phyloP scores from a whole-genome alignment of 2,797 vertebrate species.

The Erethizon dorsatum region DNA sequence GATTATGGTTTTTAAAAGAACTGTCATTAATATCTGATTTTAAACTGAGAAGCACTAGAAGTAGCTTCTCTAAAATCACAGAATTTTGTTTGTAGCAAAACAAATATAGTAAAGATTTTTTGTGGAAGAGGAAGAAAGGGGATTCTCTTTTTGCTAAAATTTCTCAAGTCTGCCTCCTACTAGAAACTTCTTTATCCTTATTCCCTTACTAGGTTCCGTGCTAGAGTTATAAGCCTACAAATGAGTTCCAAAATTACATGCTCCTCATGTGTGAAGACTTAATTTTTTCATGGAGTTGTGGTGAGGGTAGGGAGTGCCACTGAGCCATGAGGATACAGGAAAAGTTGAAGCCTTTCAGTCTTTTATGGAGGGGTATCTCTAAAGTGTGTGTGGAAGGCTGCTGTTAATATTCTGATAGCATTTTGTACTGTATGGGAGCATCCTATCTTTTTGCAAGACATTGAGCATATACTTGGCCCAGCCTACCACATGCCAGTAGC shows the following conservation, averaged over 20 bases:
- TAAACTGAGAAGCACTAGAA: conserved; percentile 47
- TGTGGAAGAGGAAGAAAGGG: background rate
- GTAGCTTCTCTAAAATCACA: conserved; percentile 50
- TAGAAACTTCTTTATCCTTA: conserved; percentile 63
- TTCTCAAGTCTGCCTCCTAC: conserved; percentile 46
- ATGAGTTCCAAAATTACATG: conserved; percentile 62
- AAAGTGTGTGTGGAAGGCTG: background rate
- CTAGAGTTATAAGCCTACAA: conserved; percentile 22
- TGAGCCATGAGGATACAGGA: fast-evolving
- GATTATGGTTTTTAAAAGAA: conserved; percentile 34
- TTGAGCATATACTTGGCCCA: background rate
- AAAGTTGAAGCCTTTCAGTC: background rate
- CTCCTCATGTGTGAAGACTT: conserved; percentile 55
- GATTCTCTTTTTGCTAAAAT: conserved; percentile 58
- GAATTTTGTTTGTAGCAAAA: conserved; percentile 65
- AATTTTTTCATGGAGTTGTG: conserved; percentile 14
- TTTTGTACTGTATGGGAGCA: conserved; percentile 33
- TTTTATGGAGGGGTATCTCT: background rate
- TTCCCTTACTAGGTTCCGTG: conserved; percentile 26
- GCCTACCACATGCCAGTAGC: background rate
- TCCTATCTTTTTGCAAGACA: conserved; percentile 35
- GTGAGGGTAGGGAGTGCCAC: background rate
- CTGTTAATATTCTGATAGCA: conserved; percentile 25
- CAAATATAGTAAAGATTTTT: conserved; percentile 5
- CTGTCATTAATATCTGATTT: conserved; percentile 41